A percentile compares a stretch with the other conserved stretches of the same genome.
phyloP scores from a whole-genome alignment of 2,888 invertebrate genomes.

The Pseudoips prasinana region DNA sequence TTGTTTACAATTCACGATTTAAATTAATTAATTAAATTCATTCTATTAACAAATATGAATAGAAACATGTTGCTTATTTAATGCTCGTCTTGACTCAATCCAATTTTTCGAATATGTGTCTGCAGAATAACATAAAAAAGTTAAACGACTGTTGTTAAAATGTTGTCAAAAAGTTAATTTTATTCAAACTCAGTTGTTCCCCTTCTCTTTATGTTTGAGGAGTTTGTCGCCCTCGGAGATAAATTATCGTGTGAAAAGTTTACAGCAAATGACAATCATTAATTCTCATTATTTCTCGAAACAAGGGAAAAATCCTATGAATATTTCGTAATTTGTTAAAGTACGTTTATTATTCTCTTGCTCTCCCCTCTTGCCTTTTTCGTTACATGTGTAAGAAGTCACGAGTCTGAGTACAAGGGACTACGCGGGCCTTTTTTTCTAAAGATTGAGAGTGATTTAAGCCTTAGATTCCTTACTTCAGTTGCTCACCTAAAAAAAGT shows the following conservation, averaged over 20 bases:
- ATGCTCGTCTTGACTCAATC: no score
- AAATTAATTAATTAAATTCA: no score
- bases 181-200: conserved; percentile 35
- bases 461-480: conserved; percentile 20
- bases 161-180: conserved; percentile 58
- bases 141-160: conserved; percentile 61
- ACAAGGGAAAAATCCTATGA: conserved; percentile 21
- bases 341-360: conserved; percentile 15
- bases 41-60: no score
- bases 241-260: conserved; percentile 42
- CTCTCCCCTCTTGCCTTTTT: conserved; percentile 13
- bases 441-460: conserved; percentile 35
- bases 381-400: conserved; percentile 25
- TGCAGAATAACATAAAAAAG: conserved; percentile 62
- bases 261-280: conserved; percentile 37
- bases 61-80: no score
- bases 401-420: conserved; percentile 23
- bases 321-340: conserved; percentile 28
- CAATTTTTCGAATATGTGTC: no score
- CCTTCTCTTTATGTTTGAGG: conserved; percentile 40
- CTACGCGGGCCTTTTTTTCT: conserved; percentile 22
- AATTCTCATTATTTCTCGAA: conserved; percentile 38
- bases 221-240: conserved; percentile 38
- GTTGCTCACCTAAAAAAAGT: no score
- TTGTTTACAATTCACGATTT: no score